phyloP scores from a whole-genome alignment of 2,113 vertebrate genomes.

The Thermophis baileyi region DNA sequence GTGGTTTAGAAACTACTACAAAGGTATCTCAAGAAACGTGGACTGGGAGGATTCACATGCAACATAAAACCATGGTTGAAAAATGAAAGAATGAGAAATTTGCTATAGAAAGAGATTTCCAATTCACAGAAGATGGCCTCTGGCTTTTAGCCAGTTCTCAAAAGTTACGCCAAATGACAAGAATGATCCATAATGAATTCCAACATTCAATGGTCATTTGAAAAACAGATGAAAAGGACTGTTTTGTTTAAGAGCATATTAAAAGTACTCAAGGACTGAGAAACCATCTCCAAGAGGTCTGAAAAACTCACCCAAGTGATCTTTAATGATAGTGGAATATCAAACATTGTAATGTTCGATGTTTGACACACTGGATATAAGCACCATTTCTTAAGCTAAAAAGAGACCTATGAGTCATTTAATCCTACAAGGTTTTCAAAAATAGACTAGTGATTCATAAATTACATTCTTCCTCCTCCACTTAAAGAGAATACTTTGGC shows the following conservation, averaged over 20 bases:
- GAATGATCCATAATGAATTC: neutral
- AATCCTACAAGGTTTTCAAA: constrained; percentile 47
- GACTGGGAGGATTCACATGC: too few species aligned
- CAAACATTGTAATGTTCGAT: constrained; percentile 5
- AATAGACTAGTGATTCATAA: constrained; percentile 51
- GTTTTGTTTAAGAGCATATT: neutral
- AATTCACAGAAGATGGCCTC: neutral
- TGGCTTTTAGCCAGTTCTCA: neutral
- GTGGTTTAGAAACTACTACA: neutral
- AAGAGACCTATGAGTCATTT: constrained; percentile 26
- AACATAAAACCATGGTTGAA: neutral
- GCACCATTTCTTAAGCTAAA: constrained; percentile 13
- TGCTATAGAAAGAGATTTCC: neutral
- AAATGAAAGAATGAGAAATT: neutral
- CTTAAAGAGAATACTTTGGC: constrained; percentile 32
- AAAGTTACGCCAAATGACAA: neutral
- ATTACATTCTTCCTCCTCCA: constrained; percentile 50
- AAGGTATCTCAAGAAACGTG: neutral
- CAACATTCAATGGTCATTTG: neutral
- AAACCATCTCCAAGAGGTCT: neutral
- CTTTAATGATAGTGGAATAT: neutral
- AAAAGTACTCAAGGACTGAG: neutral
- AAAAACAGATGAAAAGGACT: neutral
- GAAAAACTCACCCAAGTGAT: constrained; percentile 21
- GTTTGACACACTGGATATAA: constrained; percentile 26